A percentile compares a stretch with the other conserved stretches of the same genome.
phyloP scores from a whole-genome alignment of 2,113 vertebrate species.

The Phasianus colchicus region DNA sequence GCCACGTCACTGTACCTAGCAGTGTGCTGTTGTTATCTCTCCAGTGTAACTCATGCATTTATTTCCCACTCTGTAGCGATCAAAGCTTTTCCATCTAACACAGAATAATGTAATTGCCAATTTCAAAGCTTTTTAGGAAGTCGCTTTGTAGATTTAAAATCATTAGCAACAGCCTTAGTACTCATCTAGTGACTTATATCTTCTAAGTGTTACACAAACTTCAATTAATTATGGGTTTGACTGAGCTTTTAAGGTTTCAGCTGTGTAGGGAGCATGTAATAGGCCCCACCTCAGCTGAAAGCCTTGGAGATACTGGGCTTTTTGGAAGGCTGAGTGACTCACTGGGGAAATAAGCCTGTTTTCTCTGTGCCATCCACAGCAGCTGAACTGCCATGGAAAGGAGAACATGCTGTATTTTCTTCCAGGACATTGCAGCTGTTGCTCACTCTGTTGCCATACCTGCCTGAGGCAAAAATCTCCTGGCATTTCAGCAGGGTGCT shows the following conservation, averaged over 20 bases:
- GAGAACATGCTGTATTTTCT: slow-evolving; percentile 13
- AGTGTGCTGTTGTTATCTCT: slow-evolving; percentile 15
- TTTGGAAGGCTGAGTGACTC: slow-evolving; percentile 20
- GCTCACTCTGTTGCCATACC: neutral
- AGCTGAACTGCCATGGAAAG: neutral
- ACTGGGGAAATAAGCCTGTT: neutral
- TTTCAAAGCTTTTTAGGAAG: slow-evolving; percentile 56
- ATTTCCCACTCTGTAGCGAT: slow-evolving; percentile 27
- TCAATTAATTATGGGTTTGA: slow-evolving; percentile 48
- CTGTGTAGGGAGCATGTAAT: neutral
- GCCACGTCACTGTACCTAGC: neutral
- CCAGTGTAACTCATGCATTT: slow-evolving; percentile 14
- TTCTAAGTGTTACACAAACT: neutral
- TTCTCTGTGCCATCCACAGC: neutral
- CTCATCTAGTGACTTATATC: slow-evolving; percentile 4
- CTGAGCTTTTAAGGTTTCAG: slow-evolving; percentile 15
- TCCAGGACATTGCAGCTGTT: slow-evolving; percentile 19
- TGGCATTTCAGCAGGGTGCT: neutral
- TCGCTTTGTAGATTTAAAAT: slow-evolving; percentile 3
- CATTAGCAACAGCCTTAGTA: slow-evolving; percentile 11
- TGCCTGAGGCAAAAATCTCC: slow-evolving; percentile 26
- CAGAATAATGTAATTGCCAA: slow-evolving; percentile 40
- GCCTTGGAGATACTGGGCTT: neutral
- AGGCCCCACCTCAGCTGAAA: slow-evolving; percentile 14
- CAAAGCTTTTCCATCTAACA: slow-evolving; percentile 34